Percentiles rank a stretch among this genome's conserved stretches.
phyloP scores from a whole-genome alignment of 2,113 vertebrate genomes.

The Saccopteryx bilineata region DNA sequence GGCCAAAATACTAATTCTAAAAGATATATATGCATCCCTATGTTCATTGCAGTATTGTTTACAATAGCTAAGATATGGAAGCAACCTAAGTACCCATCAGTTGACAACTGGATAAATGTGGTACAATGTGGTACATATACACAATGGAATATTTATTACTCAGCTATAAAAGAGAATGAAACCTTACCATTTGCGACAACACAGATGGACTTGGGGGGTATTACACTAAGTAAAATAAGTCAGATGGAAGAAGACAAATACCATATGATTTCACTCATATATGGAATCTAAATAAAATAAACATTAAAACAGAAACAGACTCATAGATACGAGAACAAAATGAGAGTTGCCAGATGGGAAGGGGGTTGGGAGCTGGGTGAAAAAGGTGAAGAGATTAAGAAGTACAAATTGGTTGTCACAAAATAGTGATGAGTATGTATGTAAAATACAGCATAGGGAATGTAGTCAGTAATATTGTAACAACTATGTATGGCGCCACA shows the following conservation, averaged over 20 bases:
- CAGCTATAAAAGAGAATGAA: neutral
- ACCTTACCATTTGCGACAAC: neutral
- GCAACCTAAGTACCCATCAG: neutral
- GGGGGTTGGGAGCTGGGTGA: neutral
- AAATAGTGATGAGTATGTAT: neutral
- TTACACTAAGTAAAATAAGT: neutral
- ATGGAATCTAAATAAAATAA: neutral
- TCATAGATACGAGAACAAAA: neutral
- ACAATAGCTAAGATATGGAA: neutral
- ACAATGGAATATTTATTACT: neutral
- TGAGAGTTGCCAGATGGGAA: neutral
- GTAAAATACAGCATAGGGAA: neutral
- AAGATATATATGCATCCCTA: neutral
- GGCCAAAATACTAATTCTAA: neutral
- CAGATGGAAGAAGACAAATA: neutral
- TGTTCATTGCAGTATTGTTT: neutral
- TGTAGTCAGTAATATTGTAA: neutral
- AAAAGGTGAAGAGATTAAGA: neutral
- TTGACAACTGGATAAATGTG: neutral
- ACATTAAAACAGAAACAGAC: neutral
- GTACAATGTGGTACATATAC: neutral
- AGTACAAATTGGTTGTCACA: neutral
- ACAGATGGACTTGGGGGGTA: neutral
- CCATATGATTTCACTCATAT: neutral
- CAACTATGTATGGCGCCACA: neutral